These are phyloP conservation scores for Eucriotettix oculatus DNA, from an alignment of 2,888 invertebrate genomes.

Conservation along the genomic window DNA sequence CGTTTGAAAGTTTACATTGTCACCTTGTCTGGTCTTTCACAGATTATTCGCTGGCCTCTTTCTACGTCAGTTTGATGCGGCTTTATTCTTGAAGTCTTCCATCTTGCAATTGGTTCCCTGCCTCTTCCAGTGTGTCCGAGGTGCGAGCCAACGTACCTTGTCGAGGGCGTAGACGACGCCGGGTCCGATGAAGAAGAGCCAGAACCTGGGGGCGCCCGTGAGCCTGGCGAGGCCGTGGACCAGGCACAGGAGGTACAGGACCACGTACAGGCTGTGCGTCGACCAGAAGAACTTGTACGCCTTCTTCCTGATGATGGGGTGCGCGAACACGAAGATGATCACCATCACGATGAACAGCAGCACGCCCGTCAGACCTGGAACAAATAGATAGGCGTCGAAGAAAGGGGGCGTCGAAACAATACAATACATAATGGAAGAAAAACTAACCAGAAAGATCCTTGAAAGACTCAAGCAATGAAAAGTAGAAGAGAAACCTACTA, in stretches of 20 bases:
- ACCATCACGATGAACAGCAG: slow-evolving; percentile 79
- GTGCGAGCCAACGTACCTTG: slow-evolving; percentile 40
- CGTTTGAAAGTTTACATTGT: too few relatives aligned
- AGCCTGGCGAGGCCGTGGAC: slow-evolving; percentile 82
- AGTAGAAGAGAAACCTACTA: too few relatives aligned
- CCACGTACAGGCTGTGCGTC: slow-evolving; percentile 77
- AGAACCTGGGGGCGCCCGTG: slow-evolving; percentile 82
- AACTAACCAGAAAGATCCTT: neutral
- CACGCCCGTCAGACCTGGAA: slow-evolving; percentile 68
- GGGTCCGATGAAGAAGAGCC: slow-evolving; percentile 86
- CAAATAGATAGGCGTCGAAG: too few relatives aligned
- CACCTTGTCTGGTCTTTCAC: too few relatives aligned
- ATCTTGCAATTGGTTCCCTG: too few relatives aligned
- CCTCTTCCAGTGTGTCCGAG: too few relatives aligned
- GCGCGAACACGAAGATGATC: slow-evolving; percentile 92
- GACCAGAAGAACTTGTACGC: slow-evolving; percentile 94
- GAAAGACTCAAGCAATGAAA: too few relatives aligned
- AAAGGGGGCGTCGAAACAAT: neutral
- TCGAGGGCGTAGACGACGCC: slow-evolving; percentile 79
- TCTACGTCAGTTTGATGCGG: too few relatives aligned
- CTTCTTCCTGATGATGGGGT: slow-evolving; percentile 78
- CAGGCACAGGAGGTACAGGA: slow-evolving; percentile 68
- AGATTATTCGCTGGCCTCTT: too few relatives aligned
- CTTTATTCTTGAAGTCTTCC: too few relatives aligned
- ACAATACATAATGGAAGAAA: neutral